Conservation (phyloP, 2,797 vertebrate genomes). For the Mormyrops boulengeri region DNA sequence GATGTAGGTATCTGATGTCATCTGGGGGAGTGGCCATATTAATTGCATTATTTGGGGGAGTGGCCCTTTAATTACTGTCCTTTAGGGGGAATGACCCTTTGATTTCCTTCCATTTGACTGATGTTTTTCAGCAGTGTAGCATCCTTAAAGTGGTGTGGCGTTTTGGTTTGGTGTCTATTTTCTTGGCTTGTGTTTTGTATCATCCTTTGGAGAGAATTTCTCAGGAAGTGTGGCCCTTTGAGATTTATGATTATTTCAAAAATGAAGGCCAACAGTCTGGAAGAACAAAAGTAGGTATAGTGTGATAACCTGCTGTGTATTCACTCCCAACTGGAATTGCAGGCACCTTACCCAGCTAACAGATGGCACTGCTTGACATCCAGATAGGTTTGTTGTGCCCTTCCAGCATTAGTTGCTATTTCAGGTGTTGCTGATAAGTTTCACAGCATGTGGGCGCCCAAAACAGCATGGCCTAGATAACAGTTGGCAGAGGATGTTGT, state of each 20-base stretch:
- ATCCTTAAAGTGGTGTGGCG: not conserved
- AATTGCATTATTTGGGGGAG: not conserved
- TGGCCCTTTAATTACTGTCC: not conserved
- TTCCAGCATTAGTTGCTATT: conserved; percentile 13
- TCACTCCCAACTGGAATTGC: not conserved
- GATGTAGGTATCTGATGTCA: too few relatives aligned
- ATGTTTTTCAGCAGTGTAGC: not conserved
- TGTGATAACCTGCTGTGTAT: not conserved
- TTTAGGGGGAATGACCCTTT: not conserved
- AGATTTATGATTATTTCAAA: not conserved
- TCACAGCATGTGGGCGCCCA: not conserved
- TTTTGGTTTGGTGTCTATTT: not conserved
- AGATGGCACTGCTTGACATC: not conserved
- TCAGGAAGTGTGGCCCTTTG: not conserved
- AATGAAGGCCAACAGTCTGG: not conserved
- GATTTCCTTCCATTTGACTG: not conserved
- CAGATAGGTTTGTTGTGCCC: not conserved
- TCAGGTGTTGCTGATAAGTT: not conserved
- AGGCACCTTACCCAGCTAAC: not conserved
- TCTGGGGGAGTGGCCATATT: not conserved
- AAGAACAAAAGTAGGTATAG: not conserved
- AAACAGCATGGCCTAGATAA: conserved; percentile 5
- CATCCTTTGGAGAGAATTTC: not conserved
- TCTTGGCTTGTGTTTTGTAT: not conserved
- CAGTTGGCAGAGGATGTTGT: conserved; percentile 1